Evolutionary conservation across 2,113 vertebrate genomes (phyloP).

Genomic region (Saccopteryx bilineata): DNA sequence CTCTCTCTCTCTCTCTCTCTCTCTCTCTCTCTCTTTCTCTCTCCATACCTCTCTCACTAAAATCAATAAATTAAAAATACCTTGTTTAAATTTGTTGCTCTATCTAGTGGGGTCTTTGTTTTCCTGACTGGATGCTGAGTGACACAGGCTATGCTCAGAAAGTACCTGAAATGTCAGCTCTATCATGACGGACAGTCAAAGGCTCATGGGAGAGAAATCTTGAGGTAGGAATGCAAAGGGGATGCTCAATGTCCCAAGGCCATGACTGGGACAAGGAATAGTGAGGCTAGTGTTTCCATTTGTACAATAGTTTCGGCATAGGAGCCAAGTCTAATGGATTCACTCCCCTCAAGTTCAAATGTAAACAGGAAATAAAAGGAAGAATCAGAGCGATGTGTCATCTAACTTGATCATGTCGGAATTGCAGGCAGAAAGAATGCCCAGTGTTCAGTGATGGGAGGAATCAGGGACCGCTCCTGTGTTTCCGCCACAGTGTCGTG

Average conservation of each 20-base stretch:
- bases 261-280: not conserved
- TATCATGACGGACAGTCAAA: not conserved
- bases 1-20: too few species aligned
- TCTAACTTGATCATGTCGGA: not conserved
- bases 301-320: not conserved
- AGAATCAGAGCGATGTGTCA: not conserved
- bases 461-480: not conserved
- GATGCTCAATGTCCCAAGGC: not conserved
- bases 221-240: not conserved
- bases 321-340: not conserved
- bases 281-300: not conserved
- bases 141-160: fast-evolving
- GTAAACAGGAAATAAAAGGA: not conserved
- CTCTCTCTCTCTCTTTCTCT: too few species aligned
- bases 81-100: not conserved
- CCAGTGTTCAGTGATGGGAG: not conserved
- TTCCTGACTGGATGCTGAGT: not conserved
- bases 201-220: not conserved
- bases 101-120: not conserved
- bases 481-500: not conserved
- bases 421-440: not conserved
- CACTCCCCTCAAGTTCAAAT: not conserved
- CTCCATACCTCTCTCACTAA: too few species aligned
- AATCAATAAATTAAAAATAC: too few species aligned
- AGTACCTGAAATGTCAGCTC: not conserved